phyloP scores from a whole-genome alignment of 2,888 invertebrate species.

The Incurvaria masculella region DNA sequence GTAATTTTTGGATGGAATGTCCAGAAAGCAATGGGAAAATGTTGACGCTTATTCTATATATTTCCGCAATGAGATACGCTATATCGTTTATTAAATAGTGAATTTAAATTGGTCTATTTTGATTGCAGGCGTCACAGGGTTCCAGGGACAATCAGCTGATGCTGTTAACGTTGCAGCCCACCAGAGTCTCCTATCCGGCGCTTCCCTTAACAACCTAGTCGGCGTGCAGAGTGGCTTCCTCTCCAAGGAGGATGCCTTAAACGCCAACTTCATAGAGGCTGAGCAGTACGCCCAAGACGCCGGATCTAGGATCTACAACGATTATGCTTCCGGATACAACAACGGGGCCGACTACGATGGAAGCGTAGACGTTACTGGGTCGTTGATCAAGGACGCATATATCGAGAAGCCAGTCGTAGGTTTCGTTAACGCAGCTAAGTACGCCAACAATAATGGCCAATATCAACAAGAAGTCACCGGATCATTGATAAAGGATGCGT shows the following conservation, averaged over 20 bases:
- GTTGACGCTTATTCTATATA: too few species aligned
- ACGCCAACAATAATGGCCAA: background rate
- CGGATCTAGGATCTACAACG: background rate
- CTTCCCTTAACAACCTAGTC: slow-evolving; percentile 40
- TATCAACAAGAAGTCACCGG: background rate
- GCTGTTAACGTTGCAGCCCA: slow-evolving; percentile 48
- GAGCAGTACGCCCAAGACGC: slow-evolving; percentile 32
- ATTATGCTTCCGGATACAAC: background rate
- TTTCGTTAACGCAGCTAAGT: background rate
- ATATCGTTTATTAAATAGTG: too few species aligned
- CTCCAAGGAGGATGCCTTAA: slow-evolving; percentile 30
- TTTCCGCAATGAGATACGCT: too few species aligned
- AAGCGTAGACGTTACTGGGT: background rate
- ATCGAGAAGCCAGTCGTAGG: background rate
- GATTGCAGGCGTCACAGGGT: slow-evolving; percentile 43
- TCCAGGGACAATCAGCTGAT: slow-evolving; percentile 45
- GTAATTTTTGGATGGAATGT: too few species aligned
- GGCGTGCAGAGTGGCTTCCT: slow-evolving; percentile 44
- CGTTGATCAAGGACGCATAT: background rate
- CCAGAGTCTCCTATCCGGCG: slow-evolving; percentile 45
- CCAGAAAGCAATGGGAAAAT: too few species aligned
- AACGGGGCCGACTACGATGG: background rate
- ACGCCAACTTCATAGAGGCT: slow-evolving; percentile 40
- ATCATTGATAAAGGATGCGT: background rate
- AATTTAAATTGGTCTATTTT: too few species aligned